These are phyloP conservation scores for Brotula barbata DNA, from an alignment of 2,797 vertebrate genomes.

Conservation along the genomic window DNA sequence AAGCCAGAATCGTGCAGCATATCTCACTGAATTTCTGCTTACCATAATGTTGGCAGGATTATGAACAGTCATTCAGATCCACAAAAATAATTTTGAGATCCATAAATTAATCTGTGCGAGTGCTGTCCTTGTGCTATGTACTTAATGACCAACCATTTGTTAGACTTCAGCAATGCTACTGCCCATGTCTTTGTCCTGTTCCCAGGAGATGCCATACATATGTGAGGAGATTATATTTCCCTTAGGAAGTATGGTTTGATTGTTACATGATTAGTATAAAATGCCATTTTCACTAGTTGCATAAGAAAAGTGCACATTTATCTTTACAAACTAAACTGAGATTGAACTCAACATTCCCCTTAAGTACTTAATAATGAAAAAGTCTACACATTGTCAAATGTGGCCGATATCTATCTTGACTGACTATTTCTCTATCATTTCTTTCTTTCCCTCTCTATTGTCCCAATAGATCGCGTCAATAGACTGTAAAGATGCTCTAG, in stretches of 20 bases:
- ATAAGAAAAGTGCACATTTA: too few species aligned
- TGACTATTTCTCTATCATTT: not conserved
- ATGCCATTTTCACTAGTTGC: too few species aligned
- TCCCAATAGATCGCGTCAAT: slow-evolving; percentile 82
- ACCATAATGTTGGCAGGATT: too few species aligned
- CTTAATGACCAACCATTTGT: too few species aligned
- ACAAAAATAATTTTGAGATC: too few species aligned
- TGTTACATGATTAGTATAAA: not conserved
- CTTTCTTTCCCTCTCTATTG: slow-evolving; percentile 1
- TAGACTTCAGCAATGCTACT: too few species aligned
- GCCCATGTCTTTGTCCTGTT: not conserved
- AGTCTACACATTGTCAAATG: not conserved
- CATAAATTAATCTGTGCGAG: too few species aligned
- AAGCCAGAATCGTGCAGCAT: too few species aligned
- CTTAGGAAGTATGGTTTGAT: not conserved
- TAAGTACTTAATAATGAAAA: not conserved
- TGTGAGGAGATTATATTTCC: not conserved
- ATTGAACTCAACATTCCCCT: not conserved
- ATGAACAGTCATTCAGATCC: too few species aligned
- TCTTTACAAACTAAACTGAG: not conserved
- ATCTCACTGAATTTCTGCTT: too few species aligned
- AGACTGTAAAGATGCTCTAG: slow-evolving; percentile 98
- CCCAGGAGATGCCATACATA: not conserved
- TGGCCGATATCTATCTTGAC: not conserved
- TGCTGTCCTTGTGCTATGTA: too few species aligned